Evolutionary conservation across 1,140 invertebrate species (phyloP), one percentile per base, ranked within the genome.

Genomic region (Plectrocnemia conspersa): DNA sequence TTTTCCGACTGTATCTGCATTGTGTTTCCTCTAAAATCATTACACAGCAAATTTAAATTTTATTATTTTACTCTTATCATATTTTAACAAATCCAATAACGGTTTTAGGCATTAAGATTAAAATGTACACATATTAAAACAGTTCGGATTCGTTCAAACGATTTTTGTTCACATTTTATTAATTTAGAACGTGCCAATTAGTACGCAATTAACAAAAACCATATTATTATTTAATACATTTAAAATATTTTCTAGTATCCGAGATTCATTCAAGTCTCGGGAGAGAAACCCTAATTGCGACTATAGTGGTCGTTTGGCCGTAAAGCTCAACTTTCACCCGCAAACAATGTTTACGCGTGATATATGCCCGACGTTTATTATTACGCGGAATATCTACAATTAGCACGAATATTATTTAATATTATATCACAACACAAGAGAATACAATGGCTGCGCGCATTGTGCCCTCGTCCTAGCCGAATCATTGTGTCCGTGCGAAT

Each of bases 401-500:
- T 29, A 7, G n/a, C n/a, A 7, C 27, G 27, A 7, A n/a, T 29
- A n/a, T 29, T 29, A 29, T 29, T 29, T 29, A 38, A 7, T 38
- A 38, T 38, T 38, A 38, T 38, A 38, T 38, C 35, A 38, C 18
- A 38, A 5, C 27, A n/a, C 27, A 10, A 16, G 35, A 6, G 18
- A 38, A 10, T 13, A 38, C 13, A 15, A 15, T 38, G 35, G 27
- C 27, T 29, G 27, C 27, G n/a, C 6, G 6, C 27, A 29, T 29
- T 7, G n/a, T 7, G 27, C 27, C 6, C 27, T 7, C 6, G n/a
- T 7, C 6, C 27, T 7, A 29, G 27, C 6, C 27, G n/a, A 7
- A 6, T 29, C n/a, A 38, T 38, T 38, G 35, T 38, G 35, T 5
- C 35, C 35, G 35, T 38, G 35, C 18, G 35, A 38, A 16, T 16